phyloP scores from a whole-genome alignment of 2,113 vertebrate genomes.

The Bubalus kerabau region DNA sequence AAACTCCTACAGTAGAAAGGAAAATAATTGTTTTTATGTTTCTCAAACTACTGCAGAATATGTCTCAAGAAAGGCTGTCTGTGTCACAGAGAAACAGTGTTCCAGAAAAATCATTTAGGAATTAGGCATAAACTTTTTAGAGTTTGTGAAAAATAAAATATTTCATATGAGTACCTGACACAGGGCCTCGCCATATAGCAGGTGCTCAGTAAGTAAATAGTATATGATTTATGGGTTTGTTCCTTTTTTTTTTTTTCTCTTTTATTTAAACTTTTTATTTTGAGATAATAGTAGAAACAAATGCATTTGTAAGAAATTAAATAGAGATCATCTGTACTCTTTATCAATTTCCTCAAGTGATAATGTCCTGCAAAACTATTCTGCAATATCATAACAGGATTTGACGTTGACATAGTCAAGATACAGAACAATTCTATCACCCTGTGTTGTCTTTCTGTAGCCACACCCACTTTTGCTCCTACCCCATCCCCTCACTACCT shows the following conservation, averaged over 20 bases:
- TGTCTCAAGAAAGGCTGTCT: background rate
- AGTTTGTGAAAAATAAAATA: constrained; percentile 28
- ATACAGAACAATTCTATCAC: background rate
- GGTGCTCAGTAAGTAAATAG: background rate
- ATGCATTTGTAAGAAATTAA: constrained; percentile 6
- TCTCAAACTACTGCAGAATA: background rate
- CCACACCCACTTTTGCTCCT: background rate
- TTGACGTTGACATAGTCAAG: background rate
- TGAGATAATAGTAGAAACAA: background rate
- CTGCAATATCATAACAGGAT: background rate
- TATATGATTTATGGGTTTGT: background rate
- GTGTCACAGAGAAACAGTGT: background rate
- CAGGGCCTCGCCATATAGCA: background rate
- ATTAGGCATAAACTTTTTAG: background rate
- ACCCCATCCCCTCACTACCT: background rate
- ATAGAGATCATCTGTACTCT: background rate
- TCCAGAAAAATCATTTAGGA: background rate
- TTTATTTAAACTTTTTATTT: constrained; percentile 2
- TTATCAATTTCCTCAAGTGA: background rate
- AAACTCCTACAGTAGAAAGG: background rate
- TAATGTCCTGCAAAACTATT: background rate
- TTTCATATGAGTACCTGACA: constrained; percentile 9
- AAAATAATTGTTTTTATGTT: background rate
- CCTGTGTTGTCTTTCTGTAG: background rate
- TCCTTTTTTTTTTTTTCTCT: background rate